These are phyloP conservation scores for Channa striata DNA, from an alignment of 2,797 vertebrate genomes.

Conservation along the genomic window DNA sequence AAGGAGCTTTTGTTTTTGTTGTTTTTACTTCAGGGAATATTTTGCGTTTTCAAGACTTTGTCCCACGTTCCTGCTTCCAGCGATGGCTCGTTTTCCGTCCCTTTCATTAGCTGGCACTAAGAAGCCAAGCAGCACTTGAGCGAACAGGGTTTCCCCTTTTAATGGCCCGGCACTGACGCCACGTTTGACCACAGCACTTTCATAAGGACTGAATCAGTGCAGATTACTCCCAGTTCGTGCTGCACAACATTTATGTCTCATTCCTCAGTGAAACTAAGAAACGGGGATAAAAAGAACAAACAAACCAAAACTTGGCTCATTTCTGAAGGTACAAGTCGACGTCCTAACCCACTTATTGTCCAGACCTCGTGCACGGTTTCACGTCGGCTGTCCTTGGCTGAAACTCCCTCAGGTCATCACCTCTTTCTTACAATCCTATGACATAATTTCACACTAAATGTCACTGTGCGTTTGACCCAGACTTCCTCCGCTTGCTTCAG, in stretches of 20 bases:
- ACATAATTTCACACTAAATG: slow-evolving; percentile 30
- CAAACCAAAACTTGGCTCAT: neutral
- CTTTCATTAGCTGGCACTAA: slow-evolving; percentile 19
- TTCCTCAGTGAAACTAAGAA: slow-evolving; percentile 8
- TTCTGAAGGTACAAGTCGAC: neutral
- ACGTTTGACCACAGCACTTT: slow-evolving; percentile 37
- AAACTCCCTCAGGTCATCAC: neutral
- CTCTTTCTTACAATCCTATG: neutral
- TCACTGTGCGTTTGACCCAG: slow-evolving; percentile 27
- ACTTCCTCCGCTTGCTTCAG: slow-evolving; percentile 43
- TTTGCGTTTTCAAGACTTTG: neutral
- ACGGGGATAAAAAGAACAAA: neutral
- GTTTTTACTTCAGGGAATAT: neutral
- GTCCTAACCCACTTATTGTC: neutral
- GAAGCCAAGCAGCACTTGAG: slow-evolving; percentile 10
- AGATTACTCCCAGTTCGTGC: slow-evolving; percentile 58
- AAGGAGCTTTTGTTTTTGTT: neutral
- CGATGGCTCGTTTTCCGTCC: slow-evolving; percentile 13
- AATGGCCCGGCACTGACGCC: slow-evolving; percentile 18
- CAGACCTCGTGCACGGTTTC: neutral
- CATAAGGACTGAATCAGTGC: slow-evolving; percentile 48
- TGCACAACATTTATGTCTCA: slow-evolving; percentile 39
- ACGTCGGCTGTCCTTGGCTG: neutral
- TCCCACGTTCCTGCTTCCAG: neutral
- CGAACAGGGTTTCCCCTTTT: slow-evolving; percentile 29